These are phyloP conservation scores for Gnatocerus cornutus DNA, from an alignment of 2,888 invertebrate genomes.

Conservation along the genomic window DNA sequence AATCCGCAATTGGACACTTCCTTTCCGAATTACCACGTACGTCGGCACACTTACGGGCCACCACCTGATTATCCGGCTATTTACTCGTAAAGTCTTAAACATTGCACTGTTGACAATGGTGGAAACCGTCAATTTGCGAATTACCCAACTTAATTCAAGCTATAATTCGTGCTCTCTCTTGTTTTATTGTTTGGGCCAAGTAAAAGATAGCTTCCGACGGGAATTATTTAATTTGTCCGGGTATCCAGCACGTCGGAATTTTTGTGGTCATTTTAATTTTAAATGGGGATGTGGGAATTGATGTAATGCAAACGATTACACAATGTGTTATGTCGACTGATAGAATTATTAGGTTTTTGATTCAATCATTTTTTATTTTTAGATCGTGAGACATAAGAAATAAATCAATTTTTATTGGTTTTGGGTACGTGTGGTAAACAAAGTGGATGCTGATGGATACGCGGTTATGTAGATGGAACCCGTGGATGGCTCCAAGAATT, in stretches of 20 bases:
- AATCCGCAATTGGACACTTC: conserved; percentile 58
- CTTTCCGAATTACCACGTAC: conserved; percentile 54
- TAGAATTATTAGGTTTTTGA: conserved; percentile 10
- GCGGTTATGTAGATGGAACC: not conserved
- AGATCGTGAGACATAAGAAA: conserved; percentile 30
- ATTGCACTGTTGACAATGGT: conserved; percentile 33
- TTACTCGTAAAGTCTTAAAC: conserved; percentile 52
- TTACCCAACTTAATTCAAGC: conserved; percentile 36
- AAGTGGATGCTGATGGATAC: not conserved
- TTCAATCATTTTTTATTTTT: conserved; percentile 44
- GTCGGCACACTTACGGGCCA: conserved; percentile 50
- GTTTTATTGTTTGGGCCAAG: conserved; percentile 8
- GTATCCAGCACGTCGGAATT: conserved; percentile 20
- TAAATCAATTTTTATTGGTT: conserved; percentile 23
- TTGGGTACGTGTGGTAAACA: conserved; percentile 3
- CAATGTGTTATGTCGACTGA: conserved; percentile 11
- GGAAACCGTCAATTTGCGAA: conserved; percentile 50
- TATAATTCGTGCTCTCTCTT: conserved; percentile 20
- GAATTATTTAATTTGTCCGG: conserved; percentile 29
- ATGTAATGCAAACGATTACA: conserved; percentile 15
- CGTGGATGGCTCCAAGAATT: too few species aligned
- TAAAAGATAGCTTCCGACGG: conserved; percentile 26
- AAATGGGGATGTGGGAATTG: conserved; percentile 24
- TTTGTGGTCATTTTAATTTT: conserved; percentile 23
- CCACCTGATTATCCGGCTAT: conserved; percentile 51